phyloP scores from a whole-genome alignment of 2,797 vertebrate genomes.

The Lagodon rhomboides region DNA sequence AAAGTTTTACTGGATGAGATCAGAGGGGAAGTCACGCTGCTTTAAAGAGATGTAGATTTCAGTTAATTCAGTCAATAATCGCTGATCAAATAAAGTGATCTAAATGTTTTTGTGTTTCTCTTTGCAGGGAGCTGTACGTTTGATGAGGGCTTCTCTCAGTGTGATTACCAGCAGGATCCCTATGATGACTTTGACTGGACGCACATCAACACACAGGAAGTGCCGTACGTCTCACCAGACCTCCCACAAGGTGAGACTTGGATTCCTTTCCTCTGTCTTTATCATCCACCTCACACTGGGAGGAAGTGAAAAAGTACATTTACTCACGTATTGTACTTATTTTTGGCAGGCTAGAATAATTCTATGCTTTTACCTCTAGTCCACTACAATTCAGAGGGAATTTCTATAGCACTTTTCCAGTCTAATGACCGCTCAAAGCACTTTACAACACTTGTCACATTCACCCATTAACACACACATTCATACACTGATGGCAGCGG shows the following conservation, averaged over 20 bases:
- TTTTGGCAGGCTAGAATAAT: too few relatives aligned
- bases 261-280: not conserved
- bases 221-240: slow-evolving; percentile 92
- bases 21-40: not conserved
- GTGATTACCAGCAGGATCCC: slow-evolving; percentile 97
- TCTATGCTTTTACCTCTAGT: not conserved
- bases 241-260: slow-evolving; percentile 93
- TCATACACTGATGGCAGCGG: too few relatives aligned
- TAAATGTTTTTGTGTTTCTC: slow-evolving; percentile 19
- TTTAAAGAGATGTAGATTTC: not conserved
- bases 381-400: not conserved
- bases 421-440: too few relatives aligned
- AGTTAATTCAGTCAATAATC: not conserved
- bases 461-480: too few relatives aligned
- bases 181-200: slow-evolving; percentile 98
- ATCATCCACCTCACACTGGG: slow-evolving; percentile 65
- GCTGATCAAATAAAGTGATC: slow-evolving; percentile 11
- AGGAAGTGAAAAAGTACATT: not conserved
- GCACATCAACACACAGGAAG: slow-evolving; percentile 94
- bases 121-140: slow-evolving; percentile 94
- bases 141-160: slow-evolving; percentile 93
- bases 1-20: slow-evolving; percentile 21
- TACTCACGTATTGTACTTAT: not conserved
- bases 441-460: too few relatives aligned
- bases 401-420: too few relatives aligned